phyloP scores from a whole-genome alignment of 2,113 vertebrate genomes.

The Ptilorrhoa leucosticta region DNA sequence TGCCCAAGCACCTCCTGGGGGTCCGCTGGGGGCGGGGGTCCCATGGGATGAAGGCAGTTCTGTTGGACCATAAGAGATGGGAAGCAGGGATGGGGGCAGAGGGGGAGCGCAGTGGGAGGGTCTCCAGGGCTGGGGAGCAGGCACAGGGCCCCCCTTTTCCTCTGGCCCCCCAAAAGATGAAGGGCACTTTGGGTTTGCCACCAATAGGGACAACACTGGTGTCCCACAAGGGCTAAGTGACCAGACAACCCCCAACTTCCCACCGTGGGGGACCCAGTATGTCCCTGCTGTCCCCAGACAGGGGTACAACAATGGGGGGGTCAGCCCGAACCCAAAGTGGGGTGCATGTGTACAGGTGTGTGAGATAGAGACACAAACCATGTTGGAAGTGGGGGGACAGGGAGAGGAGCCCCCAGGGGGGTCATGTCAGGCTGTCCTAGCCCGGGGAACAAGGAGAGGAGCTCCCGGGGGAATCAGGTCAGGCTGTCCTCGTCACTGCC shows the following conservation, averaged over 20 bases:
- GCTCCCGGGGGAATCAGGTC: slow-evolving; percentile 42
- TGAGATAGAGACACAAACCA: neutral
- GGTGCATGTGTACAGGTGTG: neutral
- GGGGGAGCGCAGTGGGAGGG: neutral
- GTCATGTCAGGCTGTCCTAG: slow-evolving; percentile 77
- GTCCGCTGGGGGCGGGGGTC: neutral
- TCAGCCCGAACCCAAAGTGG: neutral
- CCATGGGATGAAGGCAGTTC: neutral
- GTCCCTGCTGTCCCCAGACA: neutral
- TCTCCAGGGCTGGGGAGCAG: neutral
- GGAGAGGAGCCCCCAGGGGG: neutral
- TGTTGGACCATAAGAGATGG: neutral
- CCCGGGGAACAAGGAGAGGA: neutral
- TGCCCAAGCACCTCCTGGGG: too few relatives aligned
- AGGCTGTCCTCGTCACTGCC: slow-evolving; percentile 85
- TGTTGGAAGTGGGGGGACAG: neutral
- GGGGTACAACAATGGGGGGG: neutral
- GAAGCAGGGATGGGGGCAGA: neutral
- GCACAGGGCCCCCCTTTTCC: neutral
- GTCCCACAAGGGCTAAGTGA: neutral
- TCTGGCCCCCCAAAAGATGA: neutral
- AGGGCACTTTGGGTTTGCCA: neutral
- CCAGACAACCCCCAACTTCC: neutral
- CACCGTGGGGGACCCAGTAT: neutral
- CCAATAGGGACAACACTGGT: neutral